Evolutionary conservation across 2,797 vertebrate species (phyloP).

Genomic region (Coluber constrictor): DNA sequence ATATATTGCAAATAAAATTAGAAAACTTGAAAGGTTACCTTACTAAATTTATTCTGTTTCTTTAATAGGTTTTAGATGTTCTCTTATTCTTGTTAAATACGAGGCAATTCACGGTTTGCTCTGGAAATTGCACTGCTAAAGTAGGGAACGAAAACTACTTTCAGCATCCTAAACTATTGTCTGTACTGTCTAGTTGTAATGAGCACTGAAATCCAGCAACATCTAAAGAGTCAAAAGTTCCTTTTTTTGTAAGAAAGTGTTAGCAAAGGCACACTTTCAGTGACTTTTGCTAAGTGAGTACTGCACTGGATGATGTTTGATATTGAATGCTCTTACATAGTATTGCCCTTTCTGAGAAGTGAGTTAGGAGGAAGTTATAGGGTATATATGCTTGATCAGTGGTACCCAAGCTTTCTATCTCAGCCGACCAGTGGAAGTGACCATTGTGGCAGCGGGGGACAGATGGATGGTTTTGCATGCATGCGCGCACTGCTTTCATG

Average conservation of each 20-base stretch:
- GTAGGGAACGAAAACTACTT: not conserved
- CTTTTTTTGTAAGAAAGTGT: not conserved
- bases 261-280: not conserved
- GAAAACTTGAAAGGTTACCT: not conserved
- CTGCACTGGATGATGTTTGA: not conserved
- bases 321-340: not conserved
- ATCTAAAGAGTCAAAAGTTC: not conserved
- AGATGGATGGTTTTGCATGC: no score
- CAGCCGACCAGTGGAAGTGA: no score
- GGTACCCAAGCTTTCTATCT: no score
- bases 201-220: not conserved
- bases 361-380: not conserved
- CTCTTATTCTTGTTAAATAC: not conserved
- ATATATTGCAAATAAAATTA: not conserved
- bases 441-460: no score
- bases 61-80: not conserved
- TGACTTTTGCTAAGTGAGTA: not conserved
- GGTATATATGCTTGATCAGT: not conserved
- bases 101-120: not conserved
- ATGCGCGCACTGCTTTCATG: no score
- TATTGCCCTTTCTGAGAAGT: not conserved
- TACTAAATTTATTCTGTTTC: not conserved
- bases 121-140: not conserved
- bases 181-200: not conserved
- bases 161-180: not conserved